Conservation (phyloP, 2,113 vertebrate genomes). For the Psammodynastes pulverulentus region DNA sequence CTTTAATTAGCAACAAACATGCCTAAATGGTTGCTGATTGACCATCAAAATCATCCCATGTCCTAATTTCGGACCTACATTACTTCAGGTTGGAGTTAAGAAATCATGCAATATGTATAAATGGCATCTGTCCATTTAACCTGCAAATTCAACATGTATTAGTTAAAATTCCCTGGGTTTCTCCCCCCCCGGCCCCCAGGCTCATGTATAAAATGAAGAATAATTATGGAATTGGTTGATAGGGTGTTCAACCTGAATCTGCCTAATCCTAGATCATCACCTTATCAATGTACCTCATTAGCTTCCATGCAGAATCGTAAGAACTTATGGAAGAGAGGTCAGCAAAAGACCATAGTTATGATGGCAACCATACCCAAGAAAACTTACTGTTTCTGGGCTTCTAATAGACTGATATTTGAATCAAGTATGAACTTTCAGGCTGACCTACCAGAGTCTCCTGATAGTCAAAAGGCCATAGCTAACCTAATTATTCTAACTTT, state of each 20-base stretch:
- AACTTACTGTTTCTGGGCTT: neutral
- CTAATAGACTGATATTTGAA: neutral
- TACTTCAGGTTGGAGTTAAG: constrained; percentile 40
- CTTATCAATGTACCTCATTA: neutral
- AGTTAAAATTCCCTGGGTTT: neutral
- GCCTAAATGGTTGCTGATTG: constrained; percentile 67
- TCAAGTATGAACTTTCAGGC: neutral
- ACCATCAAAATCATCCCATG: constrained; percentile 55
- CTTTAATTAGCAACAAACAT: constrained; percentile 75
- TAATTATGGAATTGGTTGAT: neutral
- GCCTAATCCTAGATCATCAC: neutral
- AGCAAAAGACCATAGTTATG: neutral
- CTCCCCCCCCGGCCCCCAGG: neutral
- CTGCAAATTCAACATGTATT: constrained; percentile 48
- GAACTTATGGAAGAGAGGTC: neutral
- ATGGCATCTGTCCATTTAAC: constrained; percentile 50
- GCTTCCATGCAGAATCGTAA: neutral
- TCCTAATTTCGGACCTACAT: constrained; percentile 11
- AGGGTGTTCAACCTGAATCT: neutral
- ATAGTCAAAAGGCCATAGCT: neutral
- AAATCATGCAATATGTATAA: constrained; percentile 51
- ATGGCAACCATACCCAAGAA: too few species aligned
- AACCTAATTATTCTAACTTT: neutral
- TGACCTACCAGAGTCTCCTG: neutral
- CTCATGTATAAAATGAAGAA: neutral